Base-by-base conservation (phyloP, 2,113 vertebrate genomes). In the Actinemys pallida region DNA sequence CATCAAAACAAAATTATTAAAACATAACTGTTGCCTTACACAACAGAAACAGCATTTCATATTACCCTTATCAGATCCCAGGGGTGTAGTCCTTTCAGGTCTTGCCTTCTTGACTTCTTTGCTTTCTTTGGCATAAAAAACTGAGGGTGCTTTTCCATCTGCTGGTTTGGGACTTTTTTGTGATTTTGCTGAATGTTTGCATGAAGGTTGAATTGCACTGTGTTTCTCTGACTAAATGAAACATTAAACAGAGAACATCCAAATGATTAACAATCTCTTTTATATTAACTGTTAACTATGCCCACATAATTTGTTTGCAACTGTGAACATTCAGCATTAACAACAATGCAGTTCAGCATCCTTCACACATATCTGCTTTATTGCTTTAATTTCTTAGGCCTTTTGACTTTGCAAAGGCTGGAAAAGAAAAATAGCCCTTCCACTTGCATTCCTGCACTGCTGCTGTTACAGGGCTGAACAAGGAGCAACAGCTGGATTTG, bases 31-130 rank as follows among this genome's bases (percentile, higher is more conserved):
- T 45, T 79, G 29, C 20, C n/a, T 83, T 84, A 86, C 5, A 84
- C 39, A 22, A 27, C 14, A 25, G 76, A 5, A 56, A 54, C n/a
- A 5, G 52, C 94, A 47, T 89, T 57, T 76, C 20, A 2, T 31
- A 20, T 96, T 93, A 93, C 62, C 59, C 87, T 89, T 75, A 91
- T 17, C 69, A 91, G 91, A 69, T 45, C 53, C 20, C 76, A 75
- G 53, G 25, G 27, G 5, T 59, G 24, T 89, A 91, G 49, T 59
- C 31, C 20, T 81, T 81, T 57, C 81, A 92, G 81, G 20, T 87
- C 42, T 83, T 87, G 25, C 5, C 39, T 81, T 91, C 56, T 91
- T 81, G 50, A 39, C 65, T 22, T 72, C 65, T 72, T 72, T 72
- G 65, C 65, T 72, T 39, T 7, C 47, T 90, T 89, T 82, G 85